These are phyloP conservation scores for Thymelicus acteon DNA, from an alignment of 2,888 invertebrate genomes.

Conservation along the genomic window DNA sequence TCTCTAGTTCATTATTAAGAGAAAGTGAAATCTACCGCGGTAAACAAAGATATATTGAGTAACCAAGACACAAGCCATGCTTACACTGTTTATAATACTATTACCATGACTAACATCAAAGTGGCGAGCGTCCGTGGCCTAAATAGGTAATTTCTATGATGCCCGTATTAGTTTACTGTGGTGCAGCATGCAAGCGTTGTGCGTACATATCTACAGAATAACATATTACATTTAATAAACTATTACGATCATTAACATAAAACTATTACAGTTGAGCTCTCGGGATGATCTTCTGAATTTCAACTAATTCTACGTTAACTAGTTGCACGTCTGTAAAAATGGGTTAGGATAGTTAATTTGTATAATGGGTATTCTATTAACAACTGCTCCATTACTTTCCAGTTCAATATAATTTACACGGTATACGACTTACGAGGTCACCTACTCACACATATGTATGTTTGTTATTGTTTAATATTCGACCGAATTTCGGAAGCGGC, in stretches of 20 bases:
- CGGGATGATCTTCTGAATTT: neutral
- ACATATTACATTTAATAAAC: too few relatives aligned
- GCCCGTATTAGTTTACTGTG: constrained; percentile 13
- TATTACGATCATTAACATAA: too few relatives aligned
- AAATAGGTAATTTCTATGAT: constrained; percentile 33
- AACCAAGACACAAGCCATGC: constrained; percentile 27
- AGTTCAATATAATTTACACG: constrained; percentile 31
- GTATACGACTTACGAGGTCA: constrained; percentile 51
- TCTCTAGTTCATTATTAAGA: constrained; percentile 16
- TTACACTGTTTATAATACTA: constrained; percentile 34
- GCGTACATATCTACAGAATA: neutral
- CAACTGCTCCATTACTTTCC: constrained; percentile 13
- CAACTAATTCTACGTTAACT: neutral
- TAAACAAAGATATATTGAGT: constrained; percentile 32
- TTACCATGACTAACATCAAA: constrained; percentile 29
- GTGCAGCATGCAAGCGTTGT: neutral
- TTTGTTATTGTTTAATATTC: constrained; percentile 53
- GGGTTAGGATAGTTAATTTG: neutral
- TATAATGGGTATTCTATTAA: neutral
- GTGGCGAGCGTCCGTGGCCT: constrained; percentile 32
- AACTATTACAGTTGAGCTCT: too few relatives aligned
- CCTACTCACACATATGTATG: constrained; percentile 43
- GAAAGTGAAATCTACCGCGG: constrained; percentile 31
- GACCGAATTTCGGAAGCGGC: constrained; percentile 49
- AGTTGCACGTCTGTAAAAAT: neutral